phyloP scores from a whole-genome alignment of 2,113 vertebrate species.

The Zosterops pallidus region DNA sequence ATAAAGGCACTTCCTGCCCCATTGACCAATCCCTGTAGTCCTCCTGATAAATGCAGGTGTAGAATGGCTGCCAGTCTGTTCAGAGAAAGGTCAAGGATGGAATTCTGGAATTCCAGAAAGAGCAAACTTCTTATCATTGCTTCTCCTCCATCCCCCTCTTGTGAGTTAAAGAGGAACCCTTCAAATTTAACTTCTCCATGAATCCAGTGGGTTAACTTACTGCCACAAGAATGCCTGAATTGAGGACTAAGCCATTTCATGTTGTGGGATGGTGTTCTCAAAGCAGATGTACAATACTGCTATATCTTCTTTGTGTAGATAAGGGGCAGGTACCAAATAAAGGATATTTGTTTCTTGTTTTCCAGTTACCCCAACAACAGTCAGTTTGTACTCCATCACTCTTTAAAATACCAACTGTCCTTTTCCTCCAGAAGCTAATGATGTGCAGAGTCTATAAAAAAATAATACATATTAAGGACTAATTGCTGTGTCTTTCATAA shows the following conservation, averaged over 20 bases:
- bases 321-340: constrained; percentile 39
- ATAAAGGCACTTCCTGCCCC: not conserved
- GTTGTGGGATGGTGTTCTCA: constrained; percentile 8
- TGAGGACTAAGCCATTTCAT: constrained; percentile 30
- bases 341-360: not conserved
- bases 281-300: not conserved
- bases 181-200: not conserved
- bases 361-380: not conserved
- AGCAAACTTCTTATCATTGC: not conserved
- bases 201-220: not conserved
- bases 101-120: not conserved
- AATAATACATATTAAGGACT: not conserved
- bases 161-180: not conserved
- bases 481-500: not conserved
- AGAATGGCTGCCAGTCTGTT: constrained; percentile 44
- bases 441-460: not conserved
- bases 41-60: not conserved
- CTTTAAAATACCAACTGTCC: not conserved
- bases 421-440: constrained; percentile 6
- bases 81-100: not conserved
- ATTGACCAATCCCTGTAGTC: not conserved
- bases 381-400: not conserved
- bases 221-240: constrained; percentile 6
- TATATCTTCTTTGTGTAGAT: not conserved
- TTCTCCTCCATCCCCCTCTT: not conserved